Evolutionary conservation across 1,140 invertebrate species (phyloP), one percentile per base, ranked within the genome.

Genomic region (Lepidurus couesii): DNA sequence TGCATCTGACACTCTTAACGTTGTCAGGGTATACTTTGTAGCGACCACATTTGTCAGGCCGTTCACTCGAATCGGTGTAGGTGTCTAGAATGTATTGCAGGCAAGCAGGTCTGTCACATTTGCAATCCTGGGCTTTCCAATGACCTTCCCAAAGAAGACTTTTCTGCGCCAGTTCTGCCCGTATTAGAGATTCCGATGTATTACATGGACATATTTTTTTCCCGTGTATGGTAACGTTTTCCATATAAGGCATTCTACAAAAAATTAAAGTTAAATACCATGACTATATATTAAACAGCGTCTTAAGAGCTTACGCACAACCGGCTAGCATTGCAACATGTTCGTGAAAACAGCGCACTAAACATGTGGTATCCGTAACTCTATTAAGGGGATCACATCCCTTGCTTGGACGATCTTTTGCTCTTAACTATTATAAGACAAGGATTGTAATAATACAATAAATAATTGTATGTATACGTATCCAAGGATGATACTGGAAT

Each of bases 111-210:
- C 34, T 11, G 21, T 42, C 42, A 45, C 78, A 79, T n/a, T 74
- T 34, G 73, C 78, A 79, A 5, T 42, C 43, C 44, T 73, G 44
- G 73, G 73, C 44, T 42, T 79, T 74, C 78, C 78, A 79, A 4
- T 44, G 9, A 21, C 78, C 78, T 47, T 79, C 78, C 78, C 78
- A 79, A n/a, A 79, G 42, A 24, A 79, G 24, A n/a, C 75, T 75
- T n/a, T 75, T 74, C 13, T 79, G 78, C n/a, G 75, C 45, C 42
- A 47, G 44, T 44, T 79, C 78, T 10, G 78, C 78, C 5, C 44
- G 10, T 9, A 34, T 42, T 43, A 79, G 21, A 24, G 74, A 75
- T 26, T 45, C n/a, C 13, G 78, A 79, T 5, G 73, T 75, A 45
- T 75, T 74, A 43, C 78, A 79, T 42, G 78, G 13, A 34, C 24